Percentiles rank a stretch among this genome's conserved stretches.
Evolutionary conservation across 1,140 invertebrate genomes (phyloP).

Genomic region (Oryzaephilus surinamensis): DNA sequence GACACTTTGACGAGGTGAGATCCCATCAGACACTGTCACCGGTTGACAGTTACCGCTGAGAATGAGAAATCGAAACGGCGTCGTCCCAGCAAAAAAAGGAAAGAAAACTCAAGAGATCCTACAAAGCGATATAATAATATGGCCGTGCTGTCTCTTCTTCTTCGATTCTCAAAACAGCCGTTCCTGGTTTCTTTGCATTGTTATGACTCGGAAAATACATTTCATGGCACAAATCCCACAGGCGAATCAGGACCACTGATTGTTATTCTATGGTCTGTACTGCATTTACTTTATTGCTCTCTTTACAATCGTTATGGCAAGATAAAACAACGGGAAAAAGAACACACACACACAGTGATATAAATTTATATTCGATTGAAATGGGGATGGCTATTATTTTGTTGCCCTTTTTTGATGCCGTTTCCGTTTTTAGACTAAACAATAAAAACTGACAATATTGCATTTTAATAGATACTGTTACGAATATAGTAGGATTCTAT

Average conservation of each 20-base stretch:
- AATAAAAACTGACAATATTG: no score
- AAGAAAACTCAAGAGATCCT: slow-evolving; percentile 11
- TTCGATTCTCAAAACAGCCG: slow-evolving; percentile 10
- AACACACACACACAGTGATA: no score
- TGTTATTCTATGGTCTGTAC: slow-evolving; percentile 19
- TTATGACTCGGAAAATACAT: slow-evolving; percentile 12
- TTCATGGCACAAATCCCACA: slow-evolving; percentile 10
- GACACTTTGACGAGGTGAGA: slow-evolving; percentile 24
- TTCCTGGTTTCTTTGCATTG: slow-evolving; percentile 15
- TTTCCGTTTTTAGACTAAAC: no score
- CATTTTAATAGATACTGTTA: no score
- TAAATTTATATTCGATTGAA: no score
- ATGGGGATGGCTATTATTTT: no score
- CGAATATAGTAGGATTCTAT: no score
- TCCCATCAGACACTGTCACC: slow-evolving; percentile 20
- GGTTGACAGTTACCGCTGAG: slow-evolving; percentile 22
- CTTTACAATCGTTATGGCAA: slow-evolving; percentile 20
- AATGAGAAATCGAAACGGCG: slow-evolving; percentile 24
- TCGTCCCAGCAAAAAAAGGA: slow-evolving; percentile 7
- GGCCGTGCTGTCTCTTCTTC: no score
- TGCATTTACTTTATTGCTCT: slow-evolving; percentile 23
- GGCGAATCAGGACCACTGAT: slow-evolving; percentile 17
- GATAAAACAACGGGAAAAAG: slow-evolving; percentile 19
- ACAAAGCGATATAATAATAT: slow-evolving; percentile 16
- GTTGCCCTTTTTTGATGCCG: no score